These are phyloP conservation scores for Phania funesta DNA, from an alignment of 2,888 invertebrate genomes.

Conservation along the genomic window DNA sequence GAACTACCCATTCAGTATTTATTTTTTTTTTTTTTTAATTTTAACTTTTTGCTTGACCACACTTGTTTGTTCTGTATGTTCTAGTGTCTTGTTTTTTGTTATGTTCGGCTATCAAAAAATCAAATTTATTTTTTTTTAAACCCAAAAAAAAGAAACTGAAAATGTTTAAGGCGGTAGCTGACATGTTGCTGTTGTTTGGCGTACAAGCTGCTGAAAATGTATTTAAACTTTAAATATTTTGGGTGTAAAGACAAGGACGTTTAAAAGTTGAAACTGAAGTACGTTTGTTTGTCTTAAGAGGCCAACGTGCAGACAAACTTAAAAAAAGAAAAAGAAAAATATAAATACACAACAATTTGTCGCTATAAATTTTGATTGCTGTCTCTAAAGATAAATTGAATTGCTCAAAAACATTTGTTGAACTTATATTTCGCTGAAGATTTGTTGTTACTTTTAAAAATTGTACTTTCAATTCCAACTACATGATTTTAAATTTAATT, in stretches of 20 bases:
- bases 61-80: conserved; percentile 38
- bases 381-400: conserved; percentile 12
- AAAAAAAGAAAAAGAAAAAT: neutral
- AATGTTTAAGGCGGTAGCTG: conserved; percentile 50
- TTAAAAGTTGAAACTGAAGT: conserved; percentile 37
- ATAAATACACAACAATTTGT: conserved; percentile 50
- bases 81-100: conserved; percentile 25
- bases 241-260: conserved; percentile 67
- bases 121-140: neutral
- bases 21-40: neutral
- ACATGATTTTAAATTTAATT: neutral
- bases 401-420: neutral
- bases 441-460: neutral
- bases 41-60: conserved; percentile 34
- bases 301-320: conserved; percentile 14
- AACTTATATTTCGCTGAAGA: neutral
- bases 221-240: conserved; percentile 51
- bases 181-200: conserved; percentile 14
- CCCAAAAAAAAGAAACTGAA: neutral
- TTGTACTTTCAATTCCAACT: neutral
- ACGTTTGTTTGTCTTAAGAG: neutral
- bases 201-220: neutral
- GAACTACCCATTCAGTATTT: no score
- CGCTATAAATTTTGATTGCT: conserved; percentile 50
- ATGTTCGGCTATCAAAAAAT: conserved; percentile 25